phyloP scores from a whole-genome alignment of 1,140 invertebrate species.

The Lysiphlebus fabarum region DNA sequence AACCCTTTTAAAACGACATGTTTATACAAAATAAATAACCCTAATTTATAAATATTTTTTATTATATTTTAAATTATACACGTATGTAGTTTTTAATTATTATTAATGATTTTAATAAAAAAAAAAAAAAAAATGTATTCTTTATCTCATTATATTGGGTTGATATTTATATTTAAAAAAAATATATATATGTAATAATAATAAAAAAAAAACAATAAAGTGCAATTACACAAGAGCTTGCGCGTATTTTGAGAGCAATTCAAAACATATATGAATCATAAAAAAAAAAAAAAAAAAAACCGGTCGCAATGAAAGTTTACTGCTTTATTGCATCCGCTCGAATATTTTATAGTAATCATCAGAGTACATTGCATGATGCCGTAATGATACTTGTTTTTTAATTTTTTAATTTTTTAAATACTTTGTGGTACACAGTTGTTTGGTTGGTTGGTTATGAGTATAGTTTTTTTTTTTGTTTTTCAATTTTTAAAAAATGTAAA shows the following conservation, averaged over 20 bases:
- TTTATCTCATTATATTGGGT: too few relatives aligned
- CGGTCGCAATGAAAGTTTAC: conserved; percentile 17
- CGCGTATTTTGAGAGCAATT: neutral
- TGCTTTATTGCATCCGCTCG: neutral
- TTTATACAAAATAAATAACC: too few relatives aligned
- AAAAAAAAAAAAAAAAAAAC: conserved; percentile 1
- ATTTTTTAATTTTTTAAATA: conserved; percentile 11
- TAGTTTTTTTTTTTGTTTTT: neutral
- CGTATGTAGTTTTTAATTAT: too few relatives aligned
- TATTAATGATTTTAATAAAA: too few relatives aligned
- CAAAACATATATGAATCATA: neutral
- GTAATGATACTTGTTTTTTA: neutral
- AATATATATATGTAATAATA: too few relatives aligned
- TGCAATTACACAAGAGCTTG: neutral
- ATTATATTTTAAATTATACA: too few relatives aligned
- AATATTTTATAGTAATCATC: neutral
- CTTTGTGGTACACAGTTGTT: conserved; percentile 1
- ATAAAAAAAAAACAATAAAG: too few relatives aligned
- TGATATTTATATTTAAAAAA: too few relatives aligned
- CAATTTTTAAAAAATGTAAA: neutral
- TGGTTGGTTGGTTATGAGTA: neutral
- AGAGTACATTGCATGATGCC: neutral
- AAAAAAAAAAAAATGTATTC: too few relatives aligned
- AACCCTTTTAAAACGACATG: too few relatives aligned
- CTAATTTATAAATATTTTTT: too few relatives aligned